A percentile compares a stretch with the other conserved stretches of the same genome.
Conservation (phyloP, 1,140 invertebrate genomes). For the Drosophila mayri region DNA sequence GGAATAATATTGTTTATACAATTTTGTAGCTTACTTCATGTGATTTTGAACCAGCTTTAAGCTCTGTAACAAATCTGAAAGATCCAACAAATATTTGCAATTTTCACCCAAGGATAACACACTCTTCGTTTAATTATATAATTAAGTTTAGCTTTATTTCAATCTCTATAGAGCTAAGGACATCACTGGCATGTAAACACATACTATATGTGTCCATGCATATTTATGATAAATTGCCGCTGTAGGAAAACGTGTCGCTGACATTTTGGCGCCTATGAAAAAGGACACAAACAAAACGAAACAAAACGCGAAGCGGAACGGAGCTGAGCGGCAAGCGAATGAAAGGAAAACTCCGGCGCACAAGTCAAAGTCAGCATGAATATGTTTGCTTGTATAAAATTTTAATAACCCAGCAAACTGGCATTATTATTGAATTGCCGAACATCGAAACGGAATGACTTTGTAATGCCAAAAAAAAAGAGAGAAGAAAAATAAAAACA, state of each 20-base stretch:
- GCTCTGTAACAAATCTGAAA: no score
- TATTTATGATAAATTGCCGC: constrained; percentile 80
- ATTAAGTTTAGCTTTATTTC: neutral
- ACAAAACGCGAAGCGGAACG: constrained; percentile 6
- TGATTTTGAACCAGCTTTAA: no score
- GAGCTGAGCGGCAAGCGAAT: neutral
- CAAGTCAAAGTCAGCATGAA: constrained; percentile 67
- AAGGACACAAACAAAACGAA: constrained; percentile 33
- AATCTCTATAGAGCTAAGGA: no score
- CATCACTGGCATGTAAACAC: constrained; percentile 13
- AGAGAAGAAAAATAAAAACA: constrained; percentile 3
- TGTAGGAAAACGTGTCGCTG: constrained; percentile 72
- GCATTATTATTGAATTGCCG: constrained; percentile 72
- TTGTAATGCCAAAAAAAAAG: constrained; percentile 49
- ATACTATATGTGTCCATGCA: constrained; percentile 48
- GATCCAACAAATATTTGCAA: neutral
- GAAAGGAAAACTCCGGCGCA: constrained; percentile 25
- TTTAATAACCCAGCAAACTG: constrained; percentile 77
- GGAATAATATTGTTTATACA: no score
- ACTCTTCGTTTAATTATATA: neutral
- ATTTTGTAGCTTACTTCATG: no score
- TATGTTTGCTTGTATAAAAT: constrained; percentile 62
- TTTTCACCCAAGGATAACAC: neutral
- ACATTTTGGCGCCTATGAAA: constrained; percentile 75
- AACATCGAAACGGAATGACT: constrained; percentile 56